Base-by-base conservation (phyloP, 2,113 vertebrate species). In the Xyrauchen texanus region DNA sequence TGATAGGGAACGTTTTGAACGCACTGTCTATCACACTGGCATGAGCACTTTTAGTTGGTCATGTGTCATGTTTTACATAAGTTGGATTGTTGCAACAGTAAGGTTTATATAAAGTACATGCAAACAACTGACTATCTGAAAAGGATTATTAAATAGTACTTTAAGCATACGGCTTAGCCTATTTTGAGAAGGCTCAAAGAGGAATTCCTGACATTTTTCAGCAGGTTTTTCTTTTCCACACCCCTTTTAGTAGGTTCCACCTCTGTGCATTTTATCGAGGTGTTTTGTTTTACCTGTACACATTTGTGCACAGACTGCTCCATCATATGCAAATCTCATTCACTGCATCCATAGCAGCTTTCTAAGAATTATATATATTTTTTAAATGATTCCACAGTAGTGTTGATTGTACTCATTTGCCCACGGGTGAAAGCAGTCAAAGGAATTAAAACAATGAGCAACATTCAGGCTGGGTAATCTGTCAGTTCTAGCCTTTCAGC, bases 361-460 rank as follows among this genome's bases (percentile, higher is more conserved):
- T 64, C 21, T 34, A 1, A 34, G 21, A 34, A 34, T 34, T 34
- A n/a, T n/a, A n/a, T n/a, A n/a, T 34, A 1, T 34, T 34, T 34
- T 34, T 34, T 34, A 34, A 34, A 34, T 34, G 21, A 34, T 34
- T 34, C 21, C 21, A 34, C 21, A 34, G 21, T 34, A 34, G 61
- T 61, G 77, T 53, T 77, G 82, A 57, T 72, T 68, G 44, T 81
- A 60, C 55, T 44, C 21, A 63, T 68, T 79, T 0, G 62, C 64
- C 67, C 66, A 73, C 66, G 34, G 69, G 58, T 52, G 71, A 79
- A 72, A 46, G n/a, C 60, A 62, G 76, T 15, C 68, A 7, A n/a
- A 16, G 67, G 42, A 46, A 21, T 52, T 64, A 55, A 76, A 71
- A 92, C 86, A 91, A 88, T 84, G 82, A 63, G 21, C 3, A 52